A percentile compares a stretch with the other conserved stretches of the same genome.
Evolutionary conservation across 2,113 vertebrate genomes (phyloP).

Genomic region (Ageneiosus marmoratus): DNA sequence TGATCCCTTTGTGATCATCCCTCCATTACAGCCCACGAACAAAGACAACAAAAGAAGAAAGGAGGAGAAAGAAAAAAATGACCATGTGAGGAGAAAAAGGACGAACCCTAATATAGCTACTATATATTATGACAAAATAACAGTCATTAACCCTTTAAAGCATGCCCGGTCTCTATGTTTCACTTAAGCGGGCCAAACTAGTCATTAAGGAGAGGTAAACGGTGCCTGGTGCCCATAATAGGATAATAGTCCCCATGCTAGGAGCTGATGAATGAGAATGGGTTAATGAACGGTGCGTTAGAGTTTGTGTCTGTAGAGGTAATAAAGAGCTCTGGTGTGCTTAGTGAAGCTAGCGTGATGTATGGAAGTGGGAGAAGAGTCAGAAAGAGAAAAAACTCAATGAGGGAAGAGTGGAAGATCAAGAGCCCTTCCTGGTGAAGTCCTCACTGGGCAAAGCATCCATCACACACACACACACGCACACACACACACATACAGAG

Average conservation of each 20-base stretch:
- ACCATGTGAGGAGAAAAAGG: neutral
- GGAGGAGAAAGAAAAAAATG: neutral
- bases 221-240: slow-evolving; percentile 13
- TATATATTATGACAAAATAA: slow-evolving; percentile 24
- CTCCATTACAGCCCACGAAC: slow-evolving; percentile 52
- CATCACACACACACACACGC: slow-evolving; percentile 53
- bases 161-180: neutral
- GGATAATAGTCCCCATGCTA: slow-evolving; percentile 24
- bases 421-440: slow-evolving; percentile 67
- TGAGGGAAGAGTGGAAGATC: slow-evolving; percentile 47
- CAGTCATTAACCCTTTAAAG: slow-evolving; percentile 32
- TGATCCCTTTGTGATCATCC: slow-evolving; percentile 49
- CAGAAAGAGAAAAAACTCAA: neutral
- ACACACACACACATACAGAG: neutral
- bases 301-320: slow-evolving; percentile 13
- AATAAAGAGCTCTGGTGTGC: slow-evolving; percentile 13
- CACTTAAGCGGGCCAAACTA: slow-evolving; percentile 6
- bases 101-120: slow-evolving; percentile 25
- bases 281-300: slow-evolving; percentile 33
- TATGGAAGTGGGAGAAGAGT: neutral
- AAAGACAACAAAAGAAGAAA: slow-evolving; percentile 30
- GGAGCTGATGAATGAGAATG: slow-evolving; percentile 25
- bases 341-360: slow-evolving; percentile 1
- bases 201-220: slow-evolving; percentile 35
- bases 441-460: slow-evolving; percentile 61